These are phyloP conservation scores for Rhinogobius similis DNA, from an alignment of 2,113 vertebrate genomes.

Conservation along the genomic window DNA sequence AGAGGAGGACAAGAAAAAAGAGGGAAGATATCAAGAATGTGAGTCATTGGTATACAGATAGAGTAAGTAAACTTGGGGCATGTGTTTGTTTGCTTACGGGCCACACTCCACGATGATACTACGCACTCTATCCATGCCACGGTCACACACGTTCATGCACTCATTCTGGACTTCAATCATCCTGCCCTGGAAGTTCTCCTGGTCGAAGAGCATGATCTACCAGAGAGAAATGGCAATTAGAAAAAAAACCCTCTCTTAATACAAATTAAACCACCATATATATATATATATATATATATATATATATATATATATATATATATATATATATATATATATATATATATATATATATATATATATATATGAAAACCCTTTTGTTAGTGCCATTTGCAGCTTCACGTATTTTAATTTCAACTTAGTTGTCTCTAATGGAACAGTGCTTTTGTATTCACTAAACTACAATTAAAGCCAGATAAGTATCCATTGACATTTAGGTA, in stretches of 20 bases:
- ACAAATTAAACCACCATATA: not conserved
- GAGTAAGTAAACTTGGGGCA: not conserved
- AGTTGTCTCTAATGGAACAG: not conserved
- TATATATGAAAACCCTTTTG: not conserved
- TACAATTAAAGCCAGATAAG: not conserved
- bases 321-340: not conserved
- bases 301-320: not conserved
- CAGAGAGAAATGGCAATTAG: slow-evolving; percentile 1
- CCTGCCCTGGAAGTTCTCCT: slow-evolving; percentile 96
- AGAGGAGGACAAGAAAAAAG: slow-evolving; percentile 19
- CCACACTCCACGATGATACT: slow-evolving; percentile 90
- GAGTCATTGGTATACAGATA: not conserved
- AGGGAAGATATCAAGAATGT: slow-evolving; percentile 8
- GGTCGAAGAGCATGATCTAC: slow-evolving; percentile 89
- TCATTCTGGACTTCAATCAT: slow-evolving; percentile 88
- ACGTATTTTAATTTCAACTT: not conserved
- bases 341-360: not conserved
- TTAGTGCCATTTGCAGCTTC: not conserved
- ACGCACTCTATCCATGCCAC: slow-evolving; percentile 87
- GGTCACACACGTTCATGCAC: slow-evolving; percentile 89
- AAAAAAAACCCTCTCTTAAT: not conserved
- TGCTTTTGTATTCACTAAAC: not conserved
- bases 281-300: not conserved
- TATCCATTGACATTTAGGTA: not conserved
- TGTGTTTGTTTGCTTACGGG: slow-evolving; percentile 84